These are phyloP conservation scores for Meloidogyne exigua DNA, from an alignment of 1,140 invertebrate genomes.

Conservation along the genomic window DNA sequence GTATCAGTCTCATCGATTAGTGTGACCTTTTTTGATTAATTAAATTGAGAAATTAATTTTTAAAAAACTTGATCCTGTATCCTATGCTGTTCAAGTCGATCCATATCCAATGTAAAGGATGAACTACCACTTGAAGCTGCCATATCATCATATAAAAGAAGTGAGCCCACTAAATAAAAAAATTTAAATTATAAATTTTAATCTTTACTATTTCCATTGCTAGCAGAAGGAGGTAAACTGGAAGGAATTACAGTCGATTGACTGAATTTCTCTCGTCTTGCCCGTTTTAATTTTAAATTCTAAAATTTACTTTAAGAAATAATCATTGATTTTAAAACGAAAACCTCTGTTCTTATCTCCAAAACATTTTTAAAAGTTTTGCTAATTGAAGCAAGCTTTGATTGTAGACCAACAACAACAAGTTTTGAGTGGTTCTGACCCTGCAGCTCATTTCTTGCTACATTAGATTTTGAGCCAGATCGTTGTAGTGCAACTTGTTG, in stretches of 20 bases:
- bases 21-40: constrained; percentile 24
- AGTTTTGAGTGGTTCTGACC: constrained; percentile 71
- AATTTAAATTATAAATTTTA: constrained; percentile 14
- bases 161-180: constrained; percentile 66
- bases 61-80: constrained; percentile 52
- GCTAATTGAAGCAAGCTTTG: constrained; percentile 90
- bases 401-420: constrained; percentile 88
- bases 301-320: constrained; percentile 64
- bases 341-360: constrained; percentile 81
- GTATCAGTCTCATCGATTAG: constrained; percentile 46
- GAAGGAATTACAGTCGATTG: constrained; percentile 47
- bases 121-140: constrained; percentile 34
- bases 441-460: constrained; percentile 28
- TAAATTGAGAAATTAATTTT: background rate
- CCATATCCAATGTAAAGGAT: constrained; percentile 59
- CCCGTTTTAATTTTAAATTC: constrained; percentile 93
- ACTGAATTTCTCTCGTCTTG: constrained; percentile 87
- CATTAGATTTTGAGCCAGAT: background rate
- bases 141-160: constrained; percentile 68
- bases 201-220: constrained; percentile 49
- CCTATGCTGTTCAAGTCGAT: constrained; percentile 45
- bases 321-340: background rate
- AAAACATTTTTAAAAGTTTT: constrained; percentile 91
- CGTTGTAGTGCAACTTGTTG: constrained; percentile 45
- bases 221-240: constrained; percentile 56